phyloP scores from a whole-genome alignment of 2,797 vertebrate genomes.

The Alcedo atthis region DNA sequence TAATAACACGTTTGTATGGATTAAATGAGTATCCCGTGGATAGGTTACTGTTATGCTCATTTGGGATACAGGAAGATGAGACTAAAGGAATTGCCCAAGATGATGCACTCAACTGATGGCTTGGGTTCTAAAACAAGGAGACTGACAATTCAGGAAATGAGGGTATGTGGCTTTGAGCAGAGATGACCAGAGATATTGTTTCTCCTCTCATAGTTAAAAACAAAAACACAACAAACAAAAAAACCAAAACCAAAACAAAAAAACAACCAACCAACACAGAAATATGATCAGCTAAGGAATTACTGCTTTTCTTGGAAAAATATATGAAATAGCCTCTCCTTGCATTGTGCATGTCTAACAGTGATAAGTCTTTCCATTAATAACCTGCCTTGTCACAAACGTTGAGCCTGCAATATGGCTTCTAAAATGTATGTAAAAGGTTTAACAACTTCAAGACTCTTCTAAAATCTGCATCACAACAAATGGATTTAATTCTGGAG shows the following conservation, averaged over 20 bases:
- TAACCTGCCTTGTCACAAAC: background rate
- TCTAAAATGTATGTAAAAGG: background rate
- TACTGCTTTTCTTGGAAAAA: background rate
- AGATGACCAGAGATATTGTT: background rate
- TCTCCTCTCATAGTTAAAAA: no score
- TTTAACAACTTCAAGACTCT: background rate
- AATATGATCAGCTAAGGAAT: background rate
- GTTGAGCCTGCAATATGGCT: background rate
- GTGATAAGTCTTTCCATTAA: background rate
- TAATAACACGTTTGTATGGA: conserved; percentile 37
- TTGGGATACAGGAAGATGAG: background rate
- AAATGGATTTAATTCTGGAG: background rate
- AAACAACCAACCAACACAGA: no score
- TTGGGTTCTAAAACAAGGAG: background rate
- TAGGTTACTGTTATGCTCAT: conserved; percentile 17
- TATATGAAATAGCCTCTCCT: background rate
- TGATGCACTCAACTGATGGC: background rate
- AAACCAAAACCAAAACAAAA: no score
- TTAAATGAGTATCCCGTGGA: conserved; percentile 1
- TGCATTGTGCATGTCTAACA: background rate
- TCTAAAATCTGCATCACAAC: background rate
- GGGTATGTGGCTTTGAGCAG: background rate
- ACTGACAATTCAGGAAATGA: background rate
- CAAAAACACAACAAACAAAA: no score
- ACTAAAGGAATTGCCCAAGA: background rate